A percentile compares a stretch with the other conserved stretches of the same genome.
phyloP scores from a whole-genome alignment of 2,888 invertebrate species.

The Heliconius erato region DNA sequence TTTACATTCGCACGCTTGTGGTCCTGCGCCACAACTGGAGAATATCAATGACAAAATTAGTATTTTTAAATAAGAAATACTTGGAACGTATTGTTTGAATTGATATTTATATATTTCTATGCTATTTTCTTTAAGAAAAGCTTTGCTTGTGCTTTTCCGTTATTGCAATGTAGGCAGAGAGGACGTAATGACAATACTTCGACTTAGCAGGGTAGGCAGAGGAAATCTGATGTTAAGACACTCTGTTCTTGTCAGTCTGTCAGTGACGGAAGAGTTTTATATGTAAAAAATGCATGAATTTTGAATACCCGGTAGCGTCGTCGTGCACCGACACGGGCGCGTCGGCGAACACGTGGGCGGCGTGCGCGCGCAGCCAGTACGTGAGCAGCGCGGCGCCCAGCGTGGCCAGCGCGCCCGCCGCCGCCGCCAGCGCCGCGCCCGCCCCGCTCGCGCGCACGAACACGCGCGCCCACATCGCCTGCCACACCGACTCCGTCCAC shows the following conservation, averaged over 20 bases:
- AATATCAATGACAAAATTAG: too few species aligned
- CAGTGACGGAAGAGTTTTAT: not conserved
- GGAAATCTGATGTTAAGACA: too few species aligned
- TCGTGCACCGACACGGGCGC: conserved; percentile 56
- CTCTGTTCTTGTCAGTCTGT: not conserved
- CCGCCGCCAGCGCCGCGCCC: conserved; percentile 69
- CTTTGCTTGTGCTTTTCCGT: too few species aligned
- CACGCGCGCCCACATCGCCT: conserved; percentile 89
- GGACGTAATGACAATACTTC: too few species aligned
- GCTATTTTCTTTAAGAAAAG: too few species aligned
- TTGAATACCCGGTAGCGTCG: conserved; percentile 53
- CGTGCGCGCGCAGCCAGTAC: conserved; percentile 67
- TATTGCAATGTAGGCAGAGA: too few species aligned
- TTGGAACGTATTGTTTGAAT: too few species aligned
- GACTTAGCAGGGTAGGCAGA: too few species aligned
- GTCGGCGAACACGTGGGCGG: conserved; percentile 61
- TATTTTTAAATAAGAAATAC: too few species aligned
- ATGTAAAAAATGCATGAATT: not conserved
- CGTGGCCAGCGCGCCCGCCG: conserved; percentile 63
- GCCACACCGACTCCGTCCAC: conserved; percentile 96
- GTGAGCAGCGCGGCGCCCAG: conserved; percentile 65
- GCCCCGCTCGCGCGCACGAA: conserved; percentile 90
- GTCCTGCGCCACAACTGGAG: too few species aligned
- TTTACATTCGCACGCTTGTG: too few species aligned
- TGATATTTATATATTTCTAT: too few species aligned